Evolutionary conservation across 2,888 invertebrate genomes (phyloP).

Genomic region (Drosophila prolongata): DNA sequence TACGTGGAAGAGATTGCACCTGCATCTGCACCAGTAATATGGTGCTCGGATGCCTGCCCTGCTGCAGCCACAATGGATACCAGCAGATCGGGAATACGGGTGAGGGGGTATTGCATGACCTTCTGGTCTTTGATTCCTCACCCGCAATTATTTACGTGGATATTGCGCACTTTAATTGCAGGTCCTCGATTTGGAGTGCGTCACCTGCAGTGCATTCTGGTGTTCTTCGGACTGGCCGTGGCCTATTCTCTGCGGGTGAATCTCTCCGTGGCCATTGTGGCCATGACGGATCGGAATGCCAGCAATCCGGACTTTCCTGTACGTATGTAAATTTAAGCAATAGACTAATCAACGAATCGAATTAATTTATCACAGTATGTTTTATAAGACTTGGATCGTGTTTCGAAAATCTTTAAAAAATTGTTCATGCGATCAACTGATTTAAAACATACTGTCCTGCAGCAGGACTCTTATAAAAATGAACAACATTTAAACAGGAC

Average conservation of each 20-base stretch:
- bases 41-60: slow-evolving; percentile 59
- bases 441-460: no score
- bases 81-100: slow-evolving; percentile 76
- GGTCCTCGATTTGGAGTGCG: slow-evolving; percentile 86
- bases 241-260: slow-evolving; percentile 89
- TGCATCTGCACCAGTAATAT: slow-evolving; percentile 31
- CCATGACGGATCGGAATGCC: slow-evolving; percentile 88
- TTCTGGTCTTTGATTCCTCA: slow-evolving; percentile 11
- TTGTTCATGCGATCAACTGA: no score
- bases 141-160: not conserved
- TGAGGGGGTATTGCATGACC: slow-evolving; percentile 13
- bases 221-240: slow-evolving; percentile 87
- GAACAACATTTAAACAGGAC: no score
- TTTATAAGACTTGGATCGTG: no score
- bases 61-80: slow-evolving; percentile 84
- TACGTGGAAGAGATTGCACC: slow-evolving; percentile 26
- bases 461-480: not conserved
- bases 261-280: slow-evolving; percentile 90
- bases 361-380: no score
- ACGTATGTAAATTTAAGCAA: slow-evolving; percentile 48
- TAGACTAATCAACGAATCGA: not conserved
- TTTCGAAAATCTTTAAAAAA: no score
- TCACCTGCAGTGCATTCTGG: slow-evolving; percentile 87
- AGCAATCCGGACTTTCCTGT: slow-evolving; percentile 85
- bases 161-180: slow-evolving; percentile 10